Conservation (phyloP, 2,797 vertebrate genomes). For the Spinus pinus region DNA sequence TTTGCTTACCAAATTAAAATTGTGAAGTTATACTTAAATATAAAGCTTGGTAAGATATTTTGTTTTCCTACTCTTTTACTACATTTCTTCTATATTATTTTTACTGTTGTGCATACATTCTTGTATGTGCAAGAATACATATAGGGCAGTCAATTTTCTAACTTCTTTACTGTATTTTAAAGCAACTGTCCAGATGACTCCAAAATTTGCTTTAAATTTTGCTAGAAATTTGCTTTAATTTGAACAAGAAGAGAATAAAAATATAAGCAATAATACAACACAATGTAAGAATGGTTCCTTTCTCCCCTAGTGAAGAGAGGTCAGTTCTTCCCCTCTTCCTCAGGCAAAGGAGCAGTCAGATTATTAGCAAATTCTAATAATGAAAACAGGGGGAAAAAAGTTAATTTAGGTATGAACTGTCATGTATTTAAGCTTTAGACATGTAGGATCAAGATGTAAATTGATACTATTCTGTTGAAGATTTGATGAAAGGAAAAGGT, state of each 20-base stretch:
- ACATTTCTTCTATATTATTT: neutral
- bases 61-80: neutral
- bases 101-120: neutral
- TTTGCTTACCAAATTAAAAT: neutral
- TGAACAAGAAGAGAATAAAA: neutral
- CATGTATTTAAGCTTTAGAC: neutral
- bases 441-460: constrained; percentile 9
- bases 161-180: neutral
- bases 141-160: neutral
- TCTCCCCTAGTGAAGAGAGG: neutral
- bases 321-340: neutral
- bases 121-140: neutral
- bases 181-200: neutral
- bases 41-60: neutral
- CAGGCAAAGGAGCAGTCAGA: neutral
- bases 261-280: neutral
- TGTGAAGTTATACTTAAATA: neutral
- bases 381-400: neutral
- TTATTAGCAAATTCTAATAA: neutral
- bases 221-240: neutral
- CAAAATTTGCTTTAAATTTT: neutral
- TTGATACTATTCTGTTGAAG: neutral
- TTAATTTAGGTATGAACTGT: neutral
- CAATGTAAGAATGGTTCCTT: neutral
- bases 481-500: constrained; percentile 18